Conservation (phyloP, 2,888 invertebrate genomes). For the Periphyllus acericola region DNA sequence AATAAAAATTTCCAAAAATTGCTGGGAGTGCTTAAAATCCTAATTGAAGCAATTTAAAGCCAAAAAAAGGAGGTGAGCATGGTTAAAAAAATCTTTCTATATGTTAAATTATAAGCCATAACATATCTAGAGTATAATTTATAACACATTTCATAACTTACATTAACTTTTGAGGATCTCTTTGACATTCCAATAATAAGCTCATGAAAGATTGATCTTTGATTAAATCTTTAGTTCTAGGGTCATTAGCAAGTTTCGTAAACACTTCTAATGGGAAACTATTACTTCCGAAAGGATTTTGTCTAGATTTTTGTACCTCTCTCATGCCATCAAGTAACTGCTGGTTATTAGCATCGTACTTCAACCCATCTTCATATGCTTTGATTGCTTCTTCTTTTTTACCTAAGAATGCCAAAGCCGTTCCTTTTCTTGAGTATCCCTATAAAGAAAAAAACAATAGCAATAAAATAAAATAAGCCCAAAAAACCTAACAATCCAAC, state of each 20-base stretch:
- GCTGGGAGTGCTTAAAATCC: too few relatives aligned
- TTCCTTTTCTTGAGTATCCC: conserved; percentile 87
- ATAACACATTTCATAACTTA: conserved; percentile 63
- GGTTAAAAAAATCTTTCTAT: too few relatives aligned
- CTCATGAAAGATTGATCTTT: conserved; percentile 80
- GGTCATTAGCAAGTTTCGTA: conserved; percentile 74
- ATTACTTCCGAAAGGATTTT: conserved; percentile 11
- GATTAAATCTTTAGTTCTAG: conserved; percentile 77
- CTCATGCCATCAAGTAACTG: conserved; percentile 76
- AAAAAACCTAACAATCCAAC: background rate
- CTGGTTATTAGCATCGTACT: conserved; percentile 78
- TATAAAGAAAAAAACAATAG: conserved; percentile 64
- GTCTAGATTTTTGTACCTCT: conserved; percentile 71
- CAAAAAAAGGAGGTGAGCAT: too few relatives aligned
- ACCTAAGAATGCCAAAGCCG: conserved; percentile 82
- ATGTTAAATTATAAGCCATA: too few relatives aligned
- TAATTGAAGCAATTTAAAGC: too few relatives aligned
- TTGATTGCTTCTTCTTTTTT: conserved; percentile 79
- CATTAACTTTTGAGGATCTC: conserved; percentile 65
- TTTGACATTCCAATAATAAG: conserved; percentile 69
- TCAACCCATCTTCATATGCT: conserved; percentile 79
- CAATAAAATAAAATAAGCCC: background rate
- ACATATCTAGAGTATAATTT: too few relatives aligned
- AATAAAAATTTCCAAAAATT: too few relatives aligned
- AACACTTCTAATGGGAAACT: conserved; percentile 70